Evolutionary conservation across 2,113 vertebrate genomes (phyloP), one percentile per base, ranked within the genome.

Genomic region (Erpornis zantholeuca): DNA sequence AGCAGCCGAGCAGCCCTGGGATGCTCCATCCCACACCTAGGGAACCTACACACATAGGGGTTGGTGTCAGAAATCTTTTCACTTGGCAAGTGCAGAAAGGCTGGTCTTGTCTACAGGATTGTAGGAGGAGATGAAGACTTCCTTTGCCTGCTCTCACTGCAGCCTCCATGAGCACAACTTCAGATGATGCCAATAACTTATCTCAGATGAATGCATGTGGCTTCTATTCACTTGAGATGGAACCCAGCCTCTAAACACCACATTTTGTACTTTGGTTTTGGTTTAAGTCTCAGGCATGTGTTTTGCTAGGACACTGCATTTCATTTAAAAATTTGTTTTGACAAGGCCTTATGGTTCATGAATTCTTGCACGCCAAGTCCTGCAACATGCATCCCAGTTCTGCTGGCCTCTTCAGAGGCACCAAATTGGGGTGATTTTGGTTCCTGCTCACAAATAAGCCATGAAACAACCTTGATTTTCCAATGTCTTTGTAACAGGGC

Each of bases 241-340:
- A 86, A 84, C n/a, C 36, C 93, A 93, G 90, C 52, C 60, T 92
- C 88, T 83, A 83, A 96, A 92, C 7, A 36, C 64, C 95, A 83
- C 68, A 38, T 86, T 94, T 75, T 64, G 52, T 77, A 81, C 59
- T 95, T 91, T 13, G 59, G 86, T 65, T 92, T 96, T 89, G 63
- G 47, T 95, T 95, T 93, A 88, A 78, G 71, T 86, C 79, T 90
- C 64, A 86, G 76, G 57, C 93, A 75, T 54, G 66, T 81, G 90
- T 78, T 90, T 92, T 60, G 31, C 88, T 75, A 95, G 96, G 90
- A 95, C 64, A 85, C 75, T 94, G 92, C 79, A 94, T 88, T 94
- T 96, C 42, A 90, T 96, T 95, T 92, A 27, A 73, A 86, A 94
- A 93, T 93, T 77, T 80, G 75, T 90, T 90, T 73, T 96, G 95